A percentile compares a stretch with the other conserved stretches of the same genome.
Evolutionary conservation across 2,113 vertebrate genomes (phyloP).

Genomic region (Chrysochloris asiatica): DNA sequence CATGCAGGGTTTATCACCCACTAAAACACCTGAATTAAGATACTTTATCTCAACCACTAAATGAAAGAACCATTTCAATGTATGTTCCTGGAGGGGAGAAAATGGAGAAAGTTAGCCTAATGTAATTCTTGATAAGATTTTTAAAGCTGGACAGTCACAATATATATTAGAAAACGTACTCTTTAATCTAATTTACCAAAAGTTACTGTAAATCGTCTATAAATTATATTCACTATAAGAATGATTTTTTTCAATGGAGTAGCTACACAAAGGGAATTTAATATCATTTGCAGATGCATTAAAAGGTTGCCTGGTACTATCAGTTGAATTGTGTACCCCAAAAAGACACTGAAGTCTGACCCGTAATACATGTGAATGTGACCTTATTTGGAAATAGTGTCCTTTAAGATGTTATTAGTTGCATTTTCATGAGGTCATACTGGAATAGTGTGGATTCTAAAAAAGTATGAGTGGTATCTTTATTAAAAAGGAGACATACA

Average conservation of each 20-base stretch:
- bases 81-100: not conserved
- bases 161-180: not conserved
- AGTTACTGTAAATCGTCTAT: constrained; percentile 7
- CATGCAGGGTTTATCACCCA: constrained; percentile 50
- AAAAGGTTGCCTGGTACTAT: not conserved
- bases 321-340: not conserved
- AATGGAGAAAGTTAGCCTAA: constrained; percentile 41
- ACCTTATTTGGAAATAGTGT: not conserved
- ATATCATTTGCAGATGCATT: fast-evolving
- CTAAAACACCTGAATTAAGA: constrained; percentile 56
- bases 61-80: not conserved
- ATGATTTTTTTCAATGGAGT: not conserved
- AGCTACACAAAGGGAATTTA: not conserved
- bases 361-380: not conserved
- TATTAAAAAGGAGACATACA: too few relatives aligned
- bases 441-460: too few relatives aligned
- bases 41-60: constrained; percentile 52
- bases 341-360: not conserved
- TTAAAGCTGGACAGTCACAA: constrained; percentile 57
- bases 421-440: not conserved
- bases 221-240: not conserved
- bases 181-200: constrained; percentile 58
- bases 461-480: too few relatives aligned
- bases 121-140: constrained; percentile 60
- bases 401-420: not conserved